Conservation (phyloP, 2,797 vertebrate species). For the Cuniculus paca region DNA sequence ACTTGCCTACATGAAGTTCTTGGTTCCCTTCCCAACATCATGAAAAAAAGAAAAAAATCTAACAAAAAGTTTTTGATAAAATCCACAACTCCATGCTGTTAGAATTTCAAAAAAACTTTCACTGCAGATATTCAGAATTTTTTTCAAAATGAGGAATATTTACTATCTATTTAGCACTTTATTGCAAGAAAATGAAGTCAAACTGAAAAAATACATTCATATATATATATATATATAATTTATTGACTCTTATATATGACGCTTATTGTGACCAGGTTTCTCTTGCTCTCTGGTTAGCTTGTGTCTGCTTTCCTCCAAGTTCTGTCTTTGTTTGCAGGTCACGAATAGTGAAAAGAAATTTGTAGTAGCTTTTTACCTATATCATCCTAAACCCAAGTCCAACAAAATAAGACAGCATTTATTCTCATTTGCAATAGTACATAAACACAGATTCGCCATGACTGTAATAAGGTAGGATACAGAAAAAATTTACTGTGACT, state of each 20-base stretch:
- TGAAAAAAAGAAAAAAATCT: background rate
- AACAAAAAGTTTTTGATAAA: background rate
- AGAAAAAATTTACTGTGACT: background rate
- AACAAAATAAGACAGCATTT: background rate
- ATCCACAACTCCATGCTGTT: background rate
- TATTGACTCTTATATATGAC: background rate
- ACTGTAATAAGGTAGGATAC: background rate
- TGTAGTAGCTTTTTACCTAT: background rate
- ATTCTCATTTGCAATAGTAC: background rate
- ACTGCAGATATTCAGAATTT: background rate
- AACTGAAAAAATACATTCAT: background rate
- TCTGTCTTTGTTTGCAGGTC: background rate
- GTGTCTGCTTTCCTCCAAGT: background rate
- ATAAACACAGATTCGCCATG: background rate
- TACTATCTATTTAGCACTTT: background rate
- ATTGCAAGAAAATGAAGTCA: slow-evolving; percentile 36
- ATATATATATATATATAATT: no score
- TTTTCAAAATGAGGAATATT: background rate
- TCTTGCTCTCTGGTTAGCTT: background rate
- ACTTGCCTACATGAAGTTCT: background rate
- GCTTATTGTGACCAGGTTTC: background rate
- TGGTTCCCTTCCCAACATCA: background rate
- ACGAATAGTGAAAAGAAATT: background rate
- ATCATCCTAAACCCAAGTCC: background rate
- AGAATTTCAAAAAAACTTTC: background rate